Evolutionary conservation across 2,797 vertebrate species (phyloP).

Genomic region (Scarus forsteni): DNA sequence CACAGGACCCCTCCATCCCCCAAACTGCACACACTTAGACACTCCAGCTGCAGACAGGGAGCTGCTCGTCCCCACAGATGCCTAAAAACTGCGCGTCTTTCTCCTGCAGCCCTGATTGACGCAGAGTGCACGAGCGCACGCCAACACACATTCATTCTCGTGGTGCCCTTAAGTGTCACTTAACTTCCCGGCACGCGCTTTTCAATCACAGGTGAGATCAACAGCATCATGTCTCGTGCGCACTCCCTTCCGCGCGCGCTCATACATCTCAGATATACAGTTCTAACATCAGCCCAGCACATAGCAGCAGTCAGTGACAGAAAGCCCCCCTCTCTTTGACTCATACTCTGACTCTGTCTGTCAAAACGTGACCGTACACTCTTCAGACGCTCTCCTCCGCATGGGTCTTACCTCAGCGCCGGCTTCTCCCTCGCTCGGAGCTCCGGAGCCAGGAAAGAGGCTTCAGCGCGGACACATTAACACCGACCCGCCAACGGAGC

Average conservation of each 20-base stretch:
- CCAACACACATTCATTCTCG: background rate
- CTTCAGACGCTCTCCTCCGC: background rate
- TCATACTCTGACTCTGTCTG: background rate
- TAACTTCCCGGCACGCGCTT: constrained; percentile 28
- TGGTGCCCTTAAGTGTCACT: constrained; percentile 28
- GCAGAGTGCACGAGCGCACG: background rate
- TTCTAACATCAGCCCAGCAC: constrained; percentile 32
- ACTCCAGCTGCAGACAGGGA: constrained; percentile 7
- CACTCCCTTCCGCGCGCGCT: background rate
- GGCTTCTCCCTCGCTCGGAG: constrained; percentile 47
- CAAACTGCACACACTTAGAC: constrained; percentile 12
- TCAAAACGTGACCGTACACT: background rate
- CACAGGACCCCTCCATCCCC: constrained; percentile 47
- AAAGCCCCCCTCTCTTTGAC: background rate
- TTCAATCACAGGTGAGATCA: constrained; percentile 30
- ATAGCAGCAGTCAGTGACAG: constrained; percentile 9
- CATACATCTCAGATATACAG: constrained; percentile 6
- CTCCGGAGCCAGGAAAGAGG: constrained; percentile 54
- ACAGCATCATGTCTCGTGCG: background rate
- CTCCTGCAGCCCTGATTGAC: background rate
- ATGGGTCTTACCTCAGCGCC: constrained; percentile 56
- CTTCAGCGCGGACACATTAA: constrained; percentile 39
- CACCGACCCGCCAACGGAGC: constrained; percentile 47
- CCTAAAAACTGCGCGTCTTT: background rate
- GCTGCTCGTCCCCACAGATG: constrained; percentile 2